These are phyloP conservation scores for Charanyca ferruginea DNA, from an alignment of 2,888 invertebrate species.

Conservation along the genomic window DNA sequence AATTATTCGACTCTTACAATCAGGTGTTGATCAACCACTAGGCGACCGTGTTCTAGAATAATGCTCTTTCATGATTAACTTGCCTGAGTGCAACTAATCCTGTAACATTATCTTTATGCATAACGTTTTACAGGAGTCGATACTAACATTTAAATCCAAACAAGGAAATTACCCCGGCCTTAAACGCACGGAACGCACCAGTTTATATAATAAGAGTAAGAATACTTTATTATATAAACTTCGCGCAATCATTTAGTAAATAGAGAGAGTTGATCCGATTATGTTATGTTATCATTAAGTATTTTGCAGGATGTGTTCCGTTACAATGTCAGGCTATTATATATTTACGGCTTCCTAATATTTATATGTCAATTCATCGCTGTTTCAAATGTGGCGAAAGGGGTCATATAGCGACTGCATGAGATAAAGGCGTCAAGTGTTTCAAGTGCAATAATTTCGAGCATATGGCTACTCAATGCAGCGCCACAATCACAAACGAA, in stretches of 20 bases:
- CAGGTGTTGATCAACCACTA: not conserved
- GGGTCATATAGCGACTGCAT: no score
- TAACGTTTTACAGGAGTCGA: not conserved
- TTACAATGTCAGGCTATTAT: slow-evolving; percentile 10
- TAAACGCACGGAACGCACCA: no score
- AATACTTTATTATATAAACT: slow-evolving; percentile 20
- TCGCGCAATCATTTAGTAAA: not conserved
- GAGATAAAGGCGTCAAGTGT: no score
- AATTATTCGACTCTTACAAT: not conserved
- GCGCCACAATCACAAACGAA: no score
- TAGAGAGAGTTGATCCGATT: not conserved
- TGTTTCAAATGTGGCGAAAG: no score
- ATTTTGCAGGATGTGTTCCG: slow-evolving; percentile 3
- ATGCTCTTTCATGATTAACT: no score
- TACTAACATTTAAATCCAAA: not conserved
- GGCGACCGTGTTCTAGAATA: not conserved
- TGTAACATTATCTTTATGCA: not conserved
- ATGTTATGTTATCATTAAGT: not conserved
- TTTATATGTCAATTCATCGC: no score
- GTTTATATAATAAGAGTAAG: no score
- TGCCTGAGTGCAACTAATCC: not conserved
- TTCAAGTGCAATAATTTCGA: no score
- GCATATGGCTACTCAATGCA: no score
- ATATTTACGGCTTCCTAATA: not conserved
- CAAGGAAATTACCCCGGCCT: not conserved